Conservation (phyloP, 2,797 vertebrate species). For the Xenentodon cancila region DNA sequence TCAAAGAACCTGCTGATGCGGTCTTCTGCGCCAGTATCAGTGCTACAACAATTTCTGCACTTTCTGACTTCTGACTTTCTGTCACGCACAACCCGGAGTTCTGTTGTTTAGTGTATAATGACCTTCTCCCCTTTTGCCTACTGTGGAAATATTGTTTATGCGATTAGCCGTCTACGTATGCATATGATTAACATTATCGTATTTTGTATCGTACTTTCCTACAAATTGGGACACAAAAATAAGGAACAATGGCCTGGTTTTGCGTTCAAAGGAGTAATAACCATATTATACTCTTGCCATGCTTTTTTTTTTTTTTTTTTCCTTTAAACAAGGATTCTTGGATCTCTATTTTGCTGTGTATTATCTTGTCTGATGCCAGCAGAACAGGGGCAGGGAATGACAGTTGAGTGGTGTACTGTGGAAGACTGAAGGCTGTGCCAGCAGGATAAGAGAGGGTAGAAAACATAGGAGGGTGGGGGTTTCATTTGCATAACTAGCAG, state of each 20-base stretch:
- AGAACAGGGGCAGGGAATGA: conserved; percentile 79
- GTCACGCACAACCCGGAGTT: conserved; percentile 36
- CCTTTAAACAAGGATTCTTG: conserved; percentile 69
- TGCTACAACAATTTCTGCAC: conserved; percentile 46
- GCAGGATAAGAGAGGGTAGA: conserved; percentile 78
- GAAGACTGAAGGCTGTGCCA: conserved; percentile 81
- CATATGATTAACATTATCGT: conserved; percentile 61
- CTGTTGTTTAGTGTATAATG: conserved; percentile 31
- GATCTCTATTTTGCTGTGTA: conserved; percentile 79
- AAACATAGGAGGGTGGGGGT: conserved; percentile 73
- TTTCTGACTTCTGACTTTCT: conserved; percentile 46
- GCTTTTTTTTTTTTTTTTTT: conserved; percentile 65
- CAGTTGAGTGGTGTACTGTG: conserved; percentile 74
- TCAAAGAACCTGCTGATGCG: conserved; percentile 73
- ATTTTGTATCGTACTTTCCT: conserved; percentile 73
- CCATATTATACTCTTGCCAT: conserved; percentile 80
- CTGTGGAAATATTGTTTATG: conserved; percentile 47
- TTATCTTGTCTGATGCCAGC: conserved; percentile 80
- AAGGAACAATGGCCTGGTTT: conserved; percentile 79
- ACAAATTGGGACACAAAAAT: conserved; percentile 78
- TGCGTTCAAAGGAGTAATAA: conserved; percentile 80
- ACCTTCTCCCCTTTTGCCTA: conserved; percentile 36
- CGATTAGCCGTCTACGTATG: conserved; percentile 53
- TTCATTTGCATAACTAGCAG: conserved; percentile 98
- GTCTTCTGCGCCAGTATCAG: conserved; percentile 46